Evolutionary conservation across 2,888 invertebrate species (phyloP), one percentile per base, ranked within the genome.

Genomic region (Thereva unica): DNA sequence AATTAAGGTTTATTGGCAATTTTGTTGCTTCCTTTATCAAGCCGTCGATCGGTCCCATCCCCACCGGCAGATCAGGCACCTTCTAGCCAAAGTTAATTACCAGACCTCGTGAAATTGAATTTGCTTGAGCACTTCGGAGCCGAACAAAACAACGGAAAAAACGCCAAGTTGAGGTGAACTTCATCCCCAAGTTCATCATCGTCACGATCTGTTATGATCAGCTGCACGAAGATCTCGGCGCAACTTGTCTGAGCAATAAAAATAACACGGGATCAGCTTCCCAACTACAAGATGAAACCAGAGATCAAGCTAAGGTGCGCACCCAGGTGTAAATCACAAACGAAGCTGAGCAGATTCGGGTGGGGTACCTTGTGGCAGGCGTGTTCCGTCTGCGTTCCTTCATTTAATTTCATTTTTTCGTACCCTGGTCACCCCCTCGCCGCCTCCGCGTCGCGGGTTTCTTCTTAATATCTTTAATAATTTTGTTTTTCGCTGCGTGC

Each of bases 301-400:
- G 45, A 53, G 54, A 54, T 54, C 53, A 54, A 53, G 47, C 56
- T 50, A 12, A 34, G 55, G 65, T 57, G 75, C 76, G 78, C 78
- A 76, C 77, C 76, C 75, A 75, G 72, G 78, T 78, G 78, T 77
- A 78, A 78, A 78, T 78, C 78, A 78, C 61, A 66, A 45, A 37
- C 42, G 10, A 42, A 56, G 40, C 35, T 49, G 50, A 41, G 49
- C 37, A 49, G 7, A 41, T 49, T 56, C 65, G 68, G 67, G 67
- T 68, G 64, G 64, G 64, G 64, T 64, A 64, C 57, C 64, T 38
- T 53, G 44, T 54, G 61, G 61, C 66, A 61, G 68, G 68, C 63
- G 68, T 68, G 68, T 64, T 66, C 55, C 55, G 67, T 69, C 69
- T 69, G 69, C 59, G 52, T 69, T 69, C 54, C 59, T 65, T 55